Evolutionary conservation across 2,113 vertebrate genomes (phyloP).

Genomic region (Campylomormyrus tamandua): DNA sequence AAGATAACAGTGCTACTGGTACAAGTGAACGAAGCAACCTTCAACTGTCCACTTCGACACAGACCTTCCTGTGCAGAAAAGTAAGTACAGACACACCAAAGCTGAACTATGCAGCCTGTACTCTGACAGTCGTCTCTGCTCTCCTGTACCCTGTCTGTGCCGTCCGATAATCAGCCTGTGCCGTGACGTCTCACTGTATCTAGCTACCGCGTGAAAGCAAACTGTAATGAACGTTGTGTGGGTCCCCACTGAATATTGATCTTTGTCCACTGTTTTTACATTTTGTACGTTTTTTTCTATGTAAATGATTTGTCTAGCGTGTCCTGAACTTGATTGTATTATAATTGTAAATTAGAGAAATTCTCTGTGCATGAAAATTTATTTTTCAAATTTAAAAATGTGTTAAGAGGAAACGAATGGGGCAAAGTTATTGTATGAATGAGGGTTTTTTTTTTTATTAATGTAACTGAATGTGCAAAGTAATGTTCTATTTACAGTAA

Average conservation of each 20-base stretch:
- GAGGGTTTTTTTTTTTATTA: conserved; percentile 27
- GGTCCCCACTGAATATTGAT: conserved; percentile 41
- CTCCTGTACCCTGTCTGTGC: conserved; percentile 34
- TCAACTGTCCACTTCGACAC: background rate
- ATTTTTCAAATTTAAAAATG: conserved; percentile 55
- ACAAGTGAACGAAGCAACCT: background rate
- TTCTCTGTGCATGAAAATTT: conserved; percentile 65
- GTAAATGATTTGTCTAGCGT: conserved; percentile 28
- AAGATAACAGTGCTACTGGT: background rate
- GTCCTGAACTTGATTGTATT: conserved; percentile 43
- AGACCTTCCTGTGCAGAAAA: background rate
- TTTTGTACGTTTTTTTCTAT: conserved; percentile 53
- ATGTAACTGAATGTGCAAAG: conserved; percentile 28
- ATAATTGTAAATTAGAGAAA: conserved; percentile 58
- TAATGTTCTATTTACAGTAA: conserved; percentile 24
- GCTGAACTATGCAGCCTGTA: conserved; percentile 53
- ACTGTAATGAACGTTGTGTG: conserved; percentile 43
- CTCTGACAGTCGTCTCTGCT: background rate
- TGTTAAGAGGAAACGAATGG: conserved; percentile 22
- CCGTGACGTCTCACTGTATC: conserved; percentile 39
- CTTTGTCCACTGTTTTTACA: conserved; percentile 40
- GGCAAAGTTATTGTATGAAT: conserved; percentile 28
- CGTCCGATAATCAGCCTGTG: conserved; percentile 32
- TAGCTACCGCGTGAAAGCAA: conserved; percentile 53
- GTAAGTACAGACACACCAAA: conserved; percentile 24